Evolutionary conservation across 2,113 vertebrate species (phyloP), one percentile per base, ranked within the genome.

Genomic region (Alouatta palliata): DNA sequence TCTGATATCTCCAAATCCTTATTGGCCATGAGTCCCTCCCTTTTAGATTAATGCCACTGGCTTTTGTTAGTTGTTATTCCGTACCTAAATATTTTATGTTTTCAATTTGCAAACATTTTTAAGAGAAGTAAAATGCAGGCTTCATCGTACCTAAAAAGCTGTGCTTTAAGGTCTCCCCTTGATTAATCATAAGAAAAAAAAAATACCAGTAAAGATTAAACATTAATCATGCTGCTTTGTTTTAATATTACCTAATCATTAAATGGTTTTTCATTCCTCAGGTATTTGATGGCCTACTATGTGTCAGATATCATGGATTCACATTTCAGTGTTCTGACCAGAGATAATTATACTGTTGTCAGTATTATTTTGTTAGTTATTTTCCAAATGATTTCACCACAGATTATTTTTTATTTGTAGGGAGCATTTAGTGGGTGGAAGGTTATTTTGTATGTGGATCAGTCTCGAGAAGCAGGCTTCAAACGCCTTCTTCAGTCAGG

Each of bases 371-470:
- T 92, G 56, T 88, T 27, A 56, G 82, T 92, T 87, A 23, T 90
- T 91, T 94, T 75, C 75, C 54, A 90, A 87, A 20, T 91, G 61
- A 94, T 76, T 93, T 95, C 73, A 94, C 43, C 90, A 87, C 54
- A 68, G 20, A 37, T 25, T 92, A 25, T 97, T 80, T 90, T 97
- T 75, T 94, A 3, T 80, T 71, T 96, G 40, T 96, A 99, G 99
- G 99, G 99, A 80, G 99, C 99, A n/a, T 99, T 99, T 98, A 99
- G 99, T 66, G 99, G 99, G 9, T 99, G 99, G 99, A 99, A 98
- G 8, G 99, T 99, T 86, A 99, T 99, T 98, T 98, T 99, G 97
- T 99, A 99, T 84, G 99, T 99, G 52, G 99, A 99, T 96, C 99
- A 99, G 90, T 98, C 97, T 94, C 99, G 99, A 98, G 99, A 99